phyloP scores from a whole-genome alignment of 2,888 invertebrate genomes.

The Lycaena phlaeas region DNA sequence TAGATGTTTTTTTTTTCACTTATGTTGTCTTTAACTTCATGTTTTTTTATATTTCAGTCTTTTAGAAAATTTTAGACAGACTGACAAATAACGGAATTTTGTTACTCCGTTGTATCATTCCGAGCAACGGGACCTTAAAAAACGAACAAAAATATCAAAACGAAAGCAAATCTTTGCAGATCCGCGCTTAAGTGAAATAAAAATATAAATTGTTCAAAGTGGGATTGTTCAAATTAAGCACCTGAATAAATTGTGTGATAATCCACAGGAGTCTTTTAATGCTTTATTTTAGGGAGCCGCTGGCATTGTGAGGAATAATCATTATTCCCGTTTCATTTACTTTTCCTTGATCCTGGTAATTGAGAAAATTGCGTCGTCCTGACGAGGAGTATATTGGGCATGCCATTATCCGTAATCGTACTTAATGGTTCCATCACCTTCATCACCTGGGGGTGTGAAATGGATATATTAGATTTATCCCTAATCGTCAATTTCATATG shows the following conservation, averaged over 20 bases:
- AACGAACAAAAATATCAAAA: no score
- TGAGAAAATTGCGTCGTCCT: constrained; percentile 66
- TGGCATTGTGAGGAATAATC: constrained; percentile 59
- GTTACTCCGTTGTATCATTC: no score
- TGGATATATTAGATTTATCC: constrained; percentile 26
- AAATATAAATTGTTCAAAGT: constrained; percentile 66
- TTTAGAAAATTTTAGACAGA: no score
- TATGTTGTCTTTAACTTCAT: no score
- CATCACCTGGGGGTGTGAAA: constrained; percentile 63
- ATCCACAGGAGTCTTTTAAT: constrained; percentile 67
- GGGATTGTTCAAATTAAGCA: constrained; percentile 70
- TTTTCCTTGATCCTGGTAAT: constrained; percentile 66
- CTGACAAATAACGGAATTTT: no score
- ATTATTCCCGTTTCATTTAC: constrained; percentile 70
- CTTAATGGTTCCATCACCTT: constrained; percentile 66
- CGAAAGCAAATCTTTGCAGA: constrained; percentile 52
- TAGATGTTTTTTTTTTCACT: no score
- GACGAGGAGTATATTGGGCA: constrained; percentile 50
- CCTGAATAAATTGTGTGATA: constrained; percentile 73
- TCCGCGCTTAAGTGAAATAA: constrained; percentile 63
- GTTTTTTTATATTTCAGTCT: no score
- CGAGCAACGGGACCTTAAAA: no score
- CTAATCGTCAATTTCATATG: neutral
- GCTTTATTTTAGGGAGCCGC: constrained; percentile 50
- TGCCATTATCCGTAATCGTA: constrained; percentile 61